These are phyloP conservation scores for Embidobia sp. DNA, from an alignment of 2,888 invertebrate species.

Conservation along the genomic window DNA sequence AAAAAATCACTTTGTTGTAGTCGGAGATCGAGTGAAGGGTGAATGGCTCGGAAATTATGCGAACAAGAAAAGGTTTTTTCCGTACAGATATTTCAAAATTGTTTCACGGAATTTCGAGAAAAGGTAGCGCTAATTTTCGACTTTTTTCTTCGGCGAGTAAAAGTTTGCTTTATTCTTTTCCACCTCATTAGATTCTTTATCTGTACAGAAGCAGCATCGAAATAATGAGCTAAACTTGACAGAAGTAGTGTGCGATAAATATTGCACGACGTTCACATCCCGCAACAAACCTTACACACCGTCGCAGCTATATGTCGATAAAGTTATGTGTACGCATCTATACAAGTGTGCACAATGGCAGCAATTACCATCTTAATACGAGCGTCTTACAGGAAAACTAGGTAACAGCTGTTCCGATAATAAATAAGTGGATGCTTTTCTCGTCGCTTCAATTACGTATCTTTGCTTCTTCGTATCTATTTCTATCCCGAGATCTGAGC, in stretches of 20 bases:
- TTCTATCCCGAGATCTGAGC: slow-evolving; percentile 37
- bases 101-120: too few relatives aligned
- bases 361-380: slow-evolving; percentile 70
- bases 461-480: slow-evolving; percentile 27
- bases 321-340: slow-evolving; percentile 30
- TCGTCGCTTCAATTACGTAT: slow-evolving; percentile 44
- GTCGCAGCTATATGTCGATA: slow-evolving; percentile 1
- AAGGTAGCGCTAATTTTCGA: too few relatives aligned
- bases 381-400: slow-evolving; percentile 66
- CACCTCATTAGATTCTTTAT: slow-evolving; percentile 20
- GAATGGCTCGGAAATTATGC: too few relatives aligned
- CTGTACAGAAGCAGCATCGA: slow-evolving; percentile 26
- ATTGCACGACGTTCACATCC: slow-evolving; percentile 15
- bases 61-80: too few relatives aligned
- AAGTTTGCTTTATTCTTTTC: neutral
- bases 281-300: slow-evolving; percentile 15
- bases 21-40: too few relatives aligned
- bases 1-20: too few relatives aligned
- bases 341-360: slow-evolving; percentile 58
- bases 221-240: slow-evolving; percentile 28
- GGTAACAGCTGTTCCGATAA: slow-evolving; percentile 73
- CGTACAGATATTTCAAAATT: too few relatives aligned
- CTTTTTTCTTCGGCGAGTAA: too few relatives aligned
- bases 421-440: slow-evolving; percentile 61
- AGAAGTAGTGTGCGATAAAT: slow-evolving; percentile 26